Percentiles rank a stretch among this genome's conserved stretches.
These are phyloP conservation scores for Potorous gilbertii DNA, from an alignment of 2,797 vertebrate genomes.

Conservation along the genomic window DNA sequence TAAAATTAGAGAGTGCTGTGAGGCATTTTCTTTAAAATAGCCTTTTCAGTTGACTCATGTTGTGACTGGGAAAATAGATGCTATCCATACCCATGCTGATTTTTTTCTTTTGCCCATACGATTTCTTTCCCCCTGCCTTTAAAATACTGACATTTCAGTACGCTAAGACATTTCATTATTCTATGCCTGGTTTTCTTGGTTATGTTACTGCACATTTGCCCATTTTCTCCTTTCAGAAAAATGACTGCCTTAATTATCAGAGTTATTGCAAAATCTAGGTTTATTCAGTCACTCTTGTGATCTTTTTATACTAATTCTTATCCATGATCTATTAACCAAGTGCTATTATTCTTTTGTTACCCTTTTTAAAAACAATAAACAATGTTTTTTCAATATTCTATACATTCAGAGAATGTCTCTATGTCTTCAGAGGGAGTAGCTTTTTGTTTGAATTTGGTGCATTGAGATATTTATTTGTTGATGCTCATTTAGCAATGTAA, in stretches of 20 bases:
- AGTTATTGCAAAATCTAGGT: not conserved
- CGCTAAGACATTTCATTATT: slow-evolving; percentile 23
- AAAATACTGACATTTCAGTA: slow-evolving; percentile 13
- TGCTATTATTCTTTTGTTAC: slow-evolving; percentile 13
- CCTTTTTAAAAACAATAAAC: not conserved
- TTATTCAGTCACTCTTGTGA: not conserved
- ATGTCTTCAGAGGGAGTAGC: not conserved
- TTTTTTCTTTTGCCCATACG: not conserved
- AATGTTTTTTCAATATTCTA: not conserved
- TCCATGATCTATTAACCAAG: slow-evolving; percentile 24
- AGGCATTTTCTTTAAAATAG: not conserved
- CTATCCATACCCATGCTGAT: slow-evolving; percentile 1
- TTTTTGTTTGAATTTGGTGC: not conserved
- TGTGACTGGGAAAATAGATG: slow-evolving; percentile 5
- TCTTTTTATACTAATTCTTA: not conserved
- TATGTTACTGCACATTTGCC: not conserved
- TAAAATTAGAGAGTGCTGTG: slow-evolving; percentile 23
- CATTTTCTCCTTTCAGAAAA: not conserved
- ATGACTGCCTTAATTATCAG: not conserved
- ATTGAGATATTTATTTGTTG: not conserved
- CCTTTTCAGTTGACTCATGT: slow-evolving; percentile 38
- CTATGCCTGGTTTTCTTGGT: slow-evolving; percentile 22
- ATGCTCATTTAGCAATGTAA: not conserved
- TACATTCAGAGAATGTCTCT: not conserved
- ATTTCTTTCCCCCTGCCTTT: slow-evolving; percentile 1